Percentiles rank a stretch among this genome's conserved stretches.
phyloP scores from a whole-genome alignment of 2,888 invertebrate species.

The Agonopterix arenella region DNA sequence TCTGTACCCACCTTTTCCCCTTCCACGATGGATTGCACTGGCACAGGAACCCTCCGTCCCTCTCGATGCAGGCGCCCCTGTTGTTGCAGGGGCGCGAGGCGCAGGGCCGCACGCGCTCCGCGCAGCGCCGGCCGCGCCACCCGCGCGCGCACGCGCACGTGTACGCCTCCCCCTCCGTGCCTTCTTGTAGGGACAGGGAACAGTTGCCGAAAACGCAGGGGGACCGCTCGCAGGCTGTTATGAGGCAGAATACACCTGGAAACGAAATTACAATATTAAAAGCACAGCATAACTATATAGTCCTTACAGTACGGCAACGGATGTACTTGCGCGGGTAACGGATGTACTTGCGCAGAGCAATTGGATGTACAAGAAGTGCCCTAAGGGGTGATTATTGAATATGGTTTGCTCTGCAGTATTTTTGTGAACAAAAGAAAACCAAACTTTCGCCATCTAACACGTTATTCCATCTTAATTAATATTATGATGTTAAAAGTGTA shows the following conservation, averaged over 20 bases:
- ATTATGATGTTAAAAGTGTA: background rate
- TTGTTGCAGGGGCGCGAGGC: conserved; percentile 85
- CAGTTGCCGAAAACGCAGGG: conserved; percentile 83
- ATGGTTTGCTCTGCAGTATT: too few species aligned
- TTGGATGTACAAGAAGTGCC: too few species aligned
- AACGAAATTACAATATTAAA: background rate
- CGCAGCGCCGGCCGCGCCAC: conserved; percentile 82
- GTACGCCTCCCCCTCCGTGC: conserved; percentile 48
- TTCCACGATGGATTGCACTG: conserved; percentile 86
- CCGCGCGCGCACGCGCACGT: conserved; percentile 82
- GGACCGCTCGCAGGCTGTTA: conserved; percentile 85
- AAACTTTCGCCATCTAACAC: too few species aligned
- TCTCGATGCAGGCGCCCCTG: conserved; percentile 83
- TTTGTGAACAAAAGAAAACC: too few species aligned
- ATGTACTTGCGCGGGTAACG: too few species aligned
- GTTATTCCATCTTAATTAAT: background rate
- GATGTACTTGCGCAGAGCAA: too few species aligned
- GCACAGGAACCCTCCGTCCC: conserved; percentile 81
- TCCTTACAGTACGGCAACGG: too few species aligned
- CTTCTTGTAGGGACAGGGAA: conserved; percentile 48
- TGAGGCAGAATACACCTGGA: conserved; percentile 84
- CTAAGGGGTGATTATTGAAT: too few species aligned
- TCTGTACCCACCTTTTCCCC: conserved; percentile 66
- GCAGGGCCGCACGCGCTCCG: conserved; percentile 82
- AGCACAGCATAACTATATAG: too few species aligned